Base-by-base conservation (phyloP, 2,888 invertebrate species). In the Amblyteles armatorius region DNA sequence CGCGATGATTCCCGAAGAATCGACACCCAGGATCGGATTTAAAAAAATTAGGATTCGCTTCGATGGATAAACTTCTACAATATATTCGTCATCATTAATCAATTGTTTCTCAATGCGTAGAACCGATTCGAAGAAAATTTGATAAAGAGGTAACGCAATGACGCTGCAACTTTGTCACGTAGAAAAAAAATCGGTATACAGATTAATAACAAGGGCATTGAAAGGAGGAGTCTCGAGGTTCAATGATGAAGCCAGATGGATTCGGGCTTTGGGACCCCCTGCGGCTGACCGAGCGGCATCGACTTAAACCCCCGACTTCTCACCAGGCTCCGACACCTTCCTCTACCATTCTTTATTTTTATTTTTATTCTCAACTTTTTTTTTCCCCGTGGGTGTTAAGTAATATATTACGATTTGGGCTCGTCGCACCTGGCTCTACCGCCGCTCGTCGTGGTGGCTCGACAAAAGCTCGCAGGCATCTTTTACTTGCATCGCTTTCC, bases 371-470 rank as follows among this genome's bases (percentile, higher is more conserved):
- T 55, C 33, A 72, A 44, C 55, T 79, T 69, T 72, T 36, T 72
- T 36, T 86, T 87, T 88, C 89, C 87, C 82, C 85, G 89, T 88
- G 89, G 90, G 90, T 90, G 91, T 92, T 92, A 91, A 92, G 92
- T 93, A 93, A 93, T 93, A 92, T 90, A 92, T 93, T 92, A 92
- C 89, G 88, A 11, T 87, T 86, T 87, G 91, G 91, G 79, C 79
- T 76, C 63, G 63, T 60, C 78, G 76, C 92, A 92, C 92, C 92
- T 92, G 92, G 91, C 87, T 79, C 67, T 57, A 1, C 29, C 13
- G 71, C 63, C 48, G 73, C 57, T 63, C 33, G 44, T 60, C 67
- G 71, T 80, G 68, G 80, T 68, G 83, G 74, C 73, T 63, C 44
- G 29, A 79, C 79, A 79, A 83, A 81, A 36, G 63, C 22, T 57